Base-by-base conservation (phyloP, 2,888 invertebrate species). In the Luperina testacea region DNA sequence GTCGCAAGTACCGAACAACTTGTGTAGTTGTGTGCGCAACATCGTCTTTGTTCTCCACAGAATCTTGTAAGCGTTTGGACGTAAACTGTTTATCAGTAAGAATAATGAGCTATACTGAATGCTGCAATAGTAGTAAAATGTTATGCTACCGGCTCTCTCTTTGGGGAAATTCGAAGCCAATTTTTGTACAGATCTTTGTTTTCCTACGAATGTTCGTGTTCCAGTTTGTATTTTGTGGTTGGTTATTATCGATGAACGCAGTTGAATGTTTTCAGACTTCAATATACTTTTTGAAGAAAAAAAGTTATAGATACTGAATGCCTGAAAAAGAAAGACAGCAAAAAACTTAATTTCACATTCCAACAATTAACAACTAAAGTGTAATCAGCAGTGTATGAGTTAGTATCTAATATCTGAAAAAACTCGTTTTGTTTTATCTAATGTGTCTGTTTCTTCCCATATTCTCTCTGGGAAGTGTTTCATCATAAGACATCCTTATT, bases 91-190 rank as follows among this genome's bases (percentile, higher is more conserved):
- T 75, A 87, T 85, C 75, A 79, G 76, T 72, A 82, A 80, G 78
- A 85, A 51, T 87, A 85, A 82, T 85, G 75, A 80, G 73, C 71
- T 80, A 42, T 80, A 80, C 61, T 71, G 59, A 75, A 76, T 72
- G 78, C 45, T 85, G 75, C 80, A 74, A 74, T 79, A 77, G 71
- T 77, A 87, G 86, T 85, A 85, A 85, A 87, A 77, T 80, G 70
- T 76, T 74, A 86, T 77, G 76, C 53, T 86, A 64, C 78, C 80
- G 79, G 68, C 76, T 71, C 71, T 59, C 87, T 87, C 87, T 87
- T 87, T 75, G 84, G 88, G 87, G 88, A 88, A 88, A 88, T 86
- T 79, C 77, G 68, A 73, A 81, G 75, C 48, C 74, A 77, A 77
- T 86, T 78, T 88, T 83, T 79, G 72, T 80, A 72, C 42, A 70